These are phyloP conservation scores for Myotis vivesi DNA, from an alignment of 2,797 vertebrate species.

Conservation along the genomic window DNA sequence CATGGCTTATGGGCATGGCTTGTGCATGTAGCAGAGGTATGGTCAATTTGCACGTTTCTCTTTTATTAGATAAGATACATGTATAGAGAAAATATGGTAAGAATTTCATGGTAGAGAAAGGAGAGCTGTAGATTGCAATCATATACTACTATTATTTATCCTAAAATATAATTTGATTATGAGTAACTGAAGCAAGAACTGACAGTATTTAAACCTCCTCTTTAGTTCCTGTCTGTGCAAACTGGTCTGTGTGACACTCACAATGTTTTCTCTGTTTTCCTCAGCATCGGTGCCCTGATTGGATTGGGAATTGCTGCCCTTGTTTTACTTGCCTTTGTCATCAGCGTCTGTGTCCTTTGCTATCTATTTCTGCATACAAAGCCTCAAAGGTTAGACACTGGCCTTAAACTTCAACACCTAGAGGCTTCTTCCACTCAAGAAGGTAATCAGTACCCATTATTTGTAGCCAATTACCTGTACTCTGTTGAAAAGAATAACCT, in stretches of 20 bases:
- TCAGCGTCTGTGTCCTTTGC: slow-evolving; percentile 83
- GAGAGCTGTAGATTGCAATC: not conserved
- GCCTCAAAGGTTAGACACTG: slow-evolving; percentile 80
- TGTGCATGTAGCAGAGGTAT: no score
- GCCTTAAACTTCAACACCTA: slow-evolving; percentile 80
- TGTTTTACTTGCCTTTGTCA: slow-evolving; percentile 82
- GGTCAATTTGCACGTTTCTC: no score
- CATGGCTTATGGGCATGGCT: no score
- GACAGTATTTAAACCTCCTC: not conserved
- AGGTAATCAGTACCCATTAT: slow-evolving; percentile 74
- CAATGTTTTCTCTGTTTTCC: slow-evolving; percentile 48
- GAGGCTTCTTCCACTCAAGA: slow-evolving; percentile 64
- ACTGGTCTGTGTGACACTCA: not conserved
- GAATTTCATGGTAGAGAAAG: not conserved
- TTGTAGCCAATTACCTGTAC: slow-evolving; percentile 30
- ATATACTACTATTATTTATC: not conserved
- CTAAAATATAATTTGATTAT: not conserved
- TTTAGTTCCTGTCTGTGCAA: not conserved
- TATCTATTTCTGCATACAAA: slow-evolving; percentile 84
- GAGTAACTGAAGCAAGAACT: not conserved
- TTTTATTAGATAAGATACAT: not conserved
- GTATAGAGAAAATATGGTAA: slow-evolving; percentile 8
- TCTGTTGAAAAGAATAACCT: slow-evolving; percentile 36
- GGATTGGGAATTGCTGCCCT: slow-evolving; percentile 82
- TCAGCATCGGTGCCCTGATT: slow-evolving; percentile 81